Base-by-base conservation (phyloP, 2,113 vertebrate genomes). In the Ochotona princeps region DNA sequence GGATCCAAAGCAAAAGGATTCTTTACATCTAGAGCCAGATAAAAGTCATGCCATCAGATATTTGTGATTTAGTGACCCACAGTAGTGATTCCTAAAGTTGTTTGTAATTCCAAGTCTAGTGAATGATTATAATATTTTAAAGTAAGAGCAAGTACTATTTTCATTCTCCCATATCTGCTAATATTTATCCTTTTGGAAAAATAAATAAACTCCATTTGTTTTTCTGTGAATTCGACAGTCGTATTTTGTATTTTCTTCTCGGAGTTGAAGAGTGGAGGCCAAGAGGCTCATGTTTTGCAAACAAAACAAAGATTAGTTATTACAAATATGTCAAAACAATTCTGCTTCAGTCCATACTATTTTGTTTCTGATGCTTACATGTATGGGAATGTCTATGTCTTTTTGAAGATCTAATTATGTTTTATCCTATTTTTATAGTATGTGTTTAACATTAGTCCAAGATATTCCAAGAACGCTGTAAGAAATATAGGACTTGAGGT, bases 401-500 rank as follows among this genome's bases (percentile, higher is more conserved):
- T 72, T 79, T 72, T 75, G 66, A 3, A 83, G 28, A 20, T 20
- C 15, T 78, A 20, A 78, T 72, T 87, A 47, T 66, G 80, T 93
- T 67, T 38, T 15, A 47, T 57, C 15, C n/a, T 69, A 10, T 14
- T 61, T 61, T 25, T 38, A 1, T 8, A 60, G 9, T 83, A 66
- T 78, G 94, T 93, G 13, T 79, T 92, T 96, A 83, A 88, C 86
- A 90, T 86, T 66, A 90, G 74, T 80, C 18, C 32, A 79, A 74
- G 65, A 54, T 32, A 83, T 66, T 65, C 17, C 57, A 30, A 73
- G 38, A 79, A 20, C 87, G 14, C 26, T 32, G 11, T 20, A 35
- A 25, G 49, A 85, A 79, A 76, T 54, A 17, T 9, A 80, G 93
- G 25, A 65, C 70, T 60, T 75, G 30, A 23, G 32, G 51, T 69